A percentile compares a stretch with the other conserved stretches of the same genome.
phyloP scores from a whole-genome alignment of 2,888 invertebrate genomes.

The Allophyes oxyacanthae region DNA sequence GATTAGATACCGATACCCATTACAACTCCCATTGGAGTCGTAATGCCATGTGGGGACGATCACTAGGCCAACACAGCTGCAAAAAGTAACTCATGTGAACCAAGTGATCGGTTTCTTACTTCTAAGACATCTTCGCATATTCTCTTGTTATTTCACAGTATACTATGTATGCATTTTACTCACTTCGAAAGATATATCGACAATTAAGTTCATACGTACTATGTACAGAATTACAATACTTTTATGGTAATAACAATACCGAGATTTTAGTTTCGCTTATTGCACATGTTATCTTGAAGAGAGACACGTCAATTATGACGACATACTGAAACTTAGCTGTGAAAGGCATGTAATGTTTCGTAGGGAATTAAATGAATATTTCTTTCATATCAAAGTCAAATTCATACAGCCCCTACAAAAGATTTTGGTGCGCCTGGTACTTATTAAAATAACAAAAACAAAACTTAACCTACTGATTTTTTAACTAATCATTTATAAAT shows the following conservation, averaged over 20 bases:
- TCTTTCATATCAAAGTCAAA: conserved; percentile 6
- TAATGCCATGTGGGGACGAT: too few species aligned
- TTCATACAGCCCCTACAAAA: conserved; percentile 38
- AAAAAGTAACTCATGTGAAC: too few species aligned
- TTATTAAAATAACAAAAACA: too few species aligned
- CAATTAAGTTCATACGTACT: background rate
- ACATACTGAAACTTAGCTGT: too few species aligned
- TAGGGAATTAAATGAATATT: conserved; percentile 13
- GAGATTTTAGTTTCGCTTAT: conserved; percentile 2
- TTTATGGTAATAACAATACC: conserved; percentile 12
- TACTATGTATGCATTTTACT: too few species aligned
- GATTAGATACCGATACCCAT: too few species aligned
- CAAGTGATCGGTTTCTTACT: too few species aligned
- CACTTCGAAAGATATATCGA: too few species aligned
- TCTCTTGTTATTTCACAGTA: too few species aligned
- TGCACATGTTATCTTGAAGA: conserved; percentile 5
- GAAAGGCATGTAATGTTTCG: conserved; percentile 17
- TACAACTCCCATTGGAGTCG: too few species aligned
- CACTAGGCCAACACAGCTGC: too few species aligned
- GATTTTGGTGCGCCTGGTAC: background rate
- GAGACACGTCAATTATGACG: background rate
- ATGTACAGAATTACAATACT: conserved; percentile 34
- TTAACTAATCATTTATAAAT: conserved; percentile 14
- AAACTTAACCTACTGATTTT: conserved; percentile 15
- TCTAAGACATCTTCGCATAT: too few species aligned